A percentile compares a stretch with the other conserved stretches of the same genome.
These are phyloP conservation scores for Myrmecobius fasciatus DNA, from an alignment of 2,113 vertebrate species.

Conservation along the genomic window DNA sequence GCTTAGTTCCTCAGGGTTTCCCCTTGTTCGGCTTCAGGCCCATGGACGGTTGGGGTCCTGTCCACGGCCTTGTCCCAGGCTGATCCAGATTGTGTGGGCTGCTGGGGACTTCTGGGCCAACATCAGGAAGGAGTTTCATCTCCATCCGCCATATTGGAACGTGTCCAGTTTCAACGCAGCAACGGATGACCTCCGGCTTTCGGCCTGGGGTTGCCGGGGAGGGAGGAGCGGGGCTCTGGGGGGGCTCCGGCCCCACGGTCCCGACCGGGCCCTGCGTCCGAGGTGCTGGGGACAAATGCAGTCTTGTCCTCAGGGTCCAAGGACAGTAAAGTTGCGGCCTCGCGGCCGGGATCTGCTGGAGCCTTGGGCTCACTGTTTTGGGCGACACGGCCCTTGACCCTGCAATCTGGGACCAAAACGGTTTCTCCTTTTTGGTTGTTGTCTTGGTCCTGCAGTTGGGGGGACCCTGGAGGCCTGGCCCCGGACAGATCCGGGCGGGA, in stretches of 20 bases:
- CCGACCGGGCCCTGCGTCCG: no score
- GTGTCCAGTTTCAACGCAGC: background rate
- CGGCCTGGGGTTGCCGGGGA: background rate
- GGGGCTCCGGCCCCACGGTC: no score
- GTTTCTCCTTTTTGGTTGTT: background rate
- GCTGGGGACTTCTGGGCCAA: background rate
- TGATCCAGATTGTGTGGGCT: background rate
- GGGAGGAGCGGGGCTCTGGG: background rate
- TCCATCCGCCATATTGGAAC: background rate
- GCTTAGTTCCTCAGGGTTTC: no score
- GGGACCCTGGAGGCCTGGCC: no score
- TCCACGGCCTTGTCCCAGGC: background rate
- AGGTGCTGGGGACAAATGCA: background rate
- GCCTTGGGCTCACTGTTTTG: background rate
- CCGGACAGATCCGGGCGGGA: background rate
- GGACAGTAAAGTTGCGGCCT: background rate
- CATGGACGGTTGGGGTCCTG: no score
- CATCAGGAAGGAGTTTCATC: background rate
- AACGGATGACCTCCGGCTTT: background rate
- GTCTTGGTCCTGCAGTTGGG: background rate
- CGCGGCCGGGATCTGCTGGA: background rate
- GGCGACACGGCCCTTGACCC: background rate
- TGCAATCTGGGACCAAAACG: background rate
- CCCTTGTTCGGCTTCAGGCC: no score
- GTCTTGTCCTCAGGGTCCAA: background rate